Conservation (phyloP, 2,797 vertebrate species). For the Xenops minutus region DNA sequence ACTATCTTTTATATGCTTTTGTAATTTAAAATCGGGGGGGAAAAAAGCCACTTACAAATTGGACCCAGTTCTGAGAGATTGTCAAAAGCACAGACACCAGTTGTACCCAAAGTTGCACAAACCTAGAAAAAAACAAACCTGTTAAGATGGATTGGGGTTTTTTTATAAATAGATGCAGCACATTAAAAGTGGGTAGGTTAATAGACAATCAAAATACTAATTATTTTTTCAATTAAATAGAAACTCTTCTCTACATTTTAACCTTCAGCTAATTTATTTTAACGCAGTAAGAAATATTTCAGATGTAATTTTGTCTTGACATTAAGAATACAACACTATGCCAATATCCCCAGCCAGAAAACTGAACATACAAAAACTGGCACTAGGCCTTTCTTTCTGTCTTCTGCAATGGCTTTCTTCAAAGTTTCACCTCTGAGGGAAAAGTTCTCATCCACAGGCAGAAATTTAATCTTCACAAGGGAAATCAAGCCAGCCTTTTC, state of each 20-base stretch:
- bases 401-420: constrained; percentile 86
- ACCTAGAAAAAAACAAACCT: constrained; percentile 75
- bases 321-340: neutral
- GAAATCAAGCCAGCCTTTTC: constrained; percentile 96
- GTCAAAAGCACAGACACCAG: constrained; percentile 95
- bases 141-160: neutral
- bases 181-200: neutral
- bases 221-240: neutral
- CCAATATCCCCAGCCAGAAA: neutral
- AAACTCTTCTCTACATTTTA: neutral
- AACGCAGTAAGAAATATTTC: neutral
- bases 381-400: constrained; percentile 84
- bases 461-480: constrained; percentile 90
- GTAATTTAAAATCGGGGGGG: neutral
- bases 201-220: neutral
- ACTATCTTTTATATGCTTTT: neutral
- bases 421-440: constrained; percentile 89
- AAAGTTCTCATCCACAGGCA: constrained; percentile 88
- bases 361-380: constrained; percentile 87
- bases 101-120: constrained; percentile 93
- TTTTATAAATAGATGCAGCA: neutral
- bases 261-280: neutral
- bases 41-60: constrained; percentile 81
- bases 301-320: neutral
- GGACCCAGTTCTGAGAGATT: constrained; percentile 89